These are phyloP conservation scores for Pogonophryne albipinna DNA, from an alignment of 2,797 vertebrate genomes.

Conservation along the genomic window DNA sequence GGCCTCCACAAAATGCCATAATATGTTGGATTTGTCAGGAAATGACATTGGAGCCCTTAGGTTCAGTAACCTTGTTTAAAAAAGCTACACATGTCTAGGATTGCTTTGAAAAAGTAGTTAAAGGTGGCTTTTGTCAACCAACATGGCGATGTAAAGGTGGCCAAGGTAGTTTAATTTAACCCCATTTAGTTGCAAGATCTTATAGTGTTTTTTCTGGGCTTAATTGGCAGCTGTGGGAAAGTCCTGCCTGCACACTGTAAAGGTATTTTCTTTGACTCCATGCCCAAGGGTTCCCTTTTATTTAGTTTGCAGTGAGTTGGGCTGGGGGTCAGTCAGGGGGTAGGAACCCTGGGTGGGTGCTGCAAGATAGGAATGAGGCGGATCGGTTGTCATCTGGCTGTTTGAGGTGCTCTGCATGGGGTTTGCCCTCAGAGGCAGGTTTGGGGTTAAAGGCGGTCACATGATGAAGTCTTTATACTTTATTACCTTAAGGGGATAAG, in stretches of 20 bases:
- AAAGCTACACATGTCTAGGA: background rate
- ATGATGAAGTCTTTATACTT: background rate
- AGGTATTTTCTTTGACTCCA: constrained; percentile 8
- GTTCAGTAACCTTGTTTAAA: background rate
- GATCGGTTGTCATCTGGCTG: constrained; percentile 1
- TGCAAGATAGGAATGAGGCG: constrained; percentile 13
- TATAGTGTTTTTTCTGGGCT: background rate
- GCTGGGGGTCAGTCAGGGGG: constrained; percentile 16
- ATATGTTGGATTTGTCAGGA: no score
- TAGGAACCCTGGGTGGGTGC: constrained; percentile 17
- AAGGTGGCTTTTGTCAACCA: background rate
- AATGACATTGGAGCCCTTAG: background rate
- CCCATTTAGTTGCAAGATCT: background rate
- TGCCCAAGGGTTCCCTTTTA: background rate
- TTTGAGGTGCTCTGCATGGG: constrained; percentile 29
- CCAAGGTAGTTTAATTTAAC: background rate
- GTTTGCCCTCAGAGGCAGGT: constrained; percentile 7
- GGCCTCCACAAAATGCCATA: no score
- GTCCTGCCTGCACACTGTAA: background rate
- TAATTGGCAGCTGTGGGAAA: constrained; percentile 27
- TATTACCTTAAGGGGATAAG: background rate
- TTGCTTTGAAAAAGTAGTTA: background rate
- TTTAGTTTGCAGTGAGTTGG: constrained; percentile 14
- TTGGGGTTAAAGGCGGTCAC: constrained; percentile 5
- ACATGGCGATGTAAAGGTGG: background rate